Percentiles rank a stretch among this genome's conserved stretches.
phyloP scores from a whole-genome alignment of 2,797 vertebrate genomes.

The Onychomys torridus region DNA sequence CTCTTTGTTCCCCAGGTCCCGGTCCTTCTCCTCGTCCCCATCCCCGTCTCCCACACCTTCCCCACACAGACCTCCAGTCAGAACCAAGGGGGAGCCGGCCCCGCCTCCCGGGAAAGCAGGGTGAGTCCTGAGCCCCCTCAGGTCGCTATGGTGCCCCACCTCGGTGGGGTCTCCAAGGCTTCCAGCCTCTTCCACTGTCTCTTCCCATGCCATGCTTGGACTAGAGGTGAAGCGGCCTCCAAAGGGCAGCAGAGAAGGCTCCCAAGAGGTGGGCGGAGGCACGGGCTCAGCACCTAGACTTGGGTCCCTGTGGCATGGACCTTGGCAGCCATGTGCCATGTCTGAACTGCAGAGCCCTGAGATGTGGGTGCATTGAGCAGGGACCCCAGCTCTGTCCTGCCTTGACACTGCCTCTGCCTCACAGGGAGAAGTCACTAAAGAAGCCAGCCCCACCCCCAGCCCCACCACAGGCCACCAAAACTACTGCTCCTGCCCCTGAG shows the following conservation, averaged over 20 bases:
- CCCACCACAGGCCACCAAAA: constrained; percentile 87
- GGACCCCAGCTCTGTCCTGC: not conserved
- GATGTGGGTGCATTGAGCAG: not conserved
- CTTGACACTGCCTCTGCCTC: constrained; percentile 7
- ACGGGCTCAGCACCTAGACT: not conserved
- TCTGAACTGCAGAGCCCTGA: not conserved
- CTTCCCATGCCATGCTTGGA: not conserved
- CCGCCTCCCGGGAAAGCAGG: constrained; percentile 89
- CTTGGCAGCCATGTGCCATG: not conserved
- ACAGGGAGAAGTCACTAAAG: constrained; percentile 94
- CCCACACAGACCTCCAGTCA: constrained; percentile 90
- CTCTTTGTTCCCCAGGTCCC: constrained; percentile 88
- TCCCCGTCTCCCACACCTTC: constrained; percentile 94
- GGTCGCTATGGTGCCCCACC: not conserved
- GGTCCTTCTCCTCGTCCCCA: constrained; percentile 94
- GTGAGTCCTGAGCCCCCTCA: constrained; percentile 85
- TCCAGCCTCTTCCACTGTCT: not conserved
- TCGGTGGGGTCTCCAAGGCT: not conserved
- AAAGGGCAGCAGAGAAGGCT: not conserved
- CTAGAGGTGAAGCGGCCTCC: not conserved
- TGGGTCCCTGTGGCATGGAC: not conserved
- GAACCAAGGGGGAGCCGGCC: constrained; percentile 92
- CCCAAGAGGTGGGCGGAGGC: not conserved
- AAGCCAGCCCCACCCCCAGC: constrained; percentile 89
- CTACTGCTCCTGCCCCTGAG: constrained; percentile 87